Percentiles rank a stretch among this genome's conserved stretches.
Conservation (phyloP, 2,888 invertebrate species). For the Thumatha senex region DNA sequence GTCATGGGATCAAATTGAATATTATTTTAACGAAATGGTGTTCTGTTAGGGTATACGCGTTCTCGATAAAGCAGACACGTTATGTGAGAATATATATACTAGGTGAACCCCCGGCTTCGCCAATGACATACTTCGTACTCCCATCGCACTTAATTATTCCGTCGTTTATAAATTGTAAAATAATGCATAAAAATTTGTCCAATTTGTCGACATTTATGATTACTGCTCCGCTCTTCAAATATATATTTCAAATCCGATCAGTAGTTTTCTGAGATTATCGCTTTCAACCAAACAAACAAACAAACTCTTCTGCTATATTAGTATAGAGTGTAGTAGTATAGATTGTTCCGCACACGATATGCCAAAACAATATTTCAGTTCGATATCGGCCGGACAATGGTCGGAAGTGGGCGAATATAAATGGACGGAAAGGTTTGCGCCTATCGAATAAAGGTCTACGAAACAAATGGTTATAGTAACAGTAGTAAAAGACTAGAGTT, state of each 20-base stretch:
- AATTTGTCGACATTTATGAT: too few species aligned
- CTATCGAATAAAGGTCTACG: slow-evolving; percentile 67
- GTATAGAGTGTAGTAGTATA: too few species aligned
- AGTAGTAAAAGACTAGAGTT: slow-evolving; percentile 34
- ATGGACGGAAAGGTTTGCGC: slow-evolving; percentile 74
- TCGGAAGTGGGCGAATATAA: slow-evolving; percentile 79
- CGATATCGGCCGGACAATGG: slow-evolving; percentile 77
- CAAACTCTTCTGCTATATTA: too few species aligned
- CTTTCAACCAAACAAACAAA: too few species aligned
- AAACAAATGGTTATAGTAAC: slow-evolving; percentile 52
- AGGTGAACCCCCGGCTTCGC: too few species aligned
- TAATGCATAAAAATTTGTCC: too few species aligned
- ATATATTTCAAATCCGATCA: too few species aligned
- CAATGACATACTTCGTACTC: too few species aligned
- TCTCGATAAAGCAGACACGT: slow-evolving; percentile 34
- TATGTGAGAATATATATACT: slow-evolving; percentile 37
- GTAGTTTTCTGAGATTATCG: too few species aligned
- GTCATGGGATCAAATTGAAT: slow-evolving; percentile 41
- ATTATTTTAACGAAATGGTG: slow-evolving; percentile 46
- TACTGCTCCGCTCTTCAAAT: too few species aligned
- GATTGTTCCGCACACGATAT: slow-evolving; percentile 65
- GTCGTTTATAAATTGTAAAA: too few species aligned
- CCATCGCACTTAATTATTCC: too few species aligned
- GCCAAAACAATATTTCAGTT: slow-evolving; percentile 80
- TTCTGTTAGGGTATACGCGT: slow-evolving; percentile 29